Base-by-base conservation (phyloP, 2,113 vertebrate species). In the Muscicapa adusta region DNA sequence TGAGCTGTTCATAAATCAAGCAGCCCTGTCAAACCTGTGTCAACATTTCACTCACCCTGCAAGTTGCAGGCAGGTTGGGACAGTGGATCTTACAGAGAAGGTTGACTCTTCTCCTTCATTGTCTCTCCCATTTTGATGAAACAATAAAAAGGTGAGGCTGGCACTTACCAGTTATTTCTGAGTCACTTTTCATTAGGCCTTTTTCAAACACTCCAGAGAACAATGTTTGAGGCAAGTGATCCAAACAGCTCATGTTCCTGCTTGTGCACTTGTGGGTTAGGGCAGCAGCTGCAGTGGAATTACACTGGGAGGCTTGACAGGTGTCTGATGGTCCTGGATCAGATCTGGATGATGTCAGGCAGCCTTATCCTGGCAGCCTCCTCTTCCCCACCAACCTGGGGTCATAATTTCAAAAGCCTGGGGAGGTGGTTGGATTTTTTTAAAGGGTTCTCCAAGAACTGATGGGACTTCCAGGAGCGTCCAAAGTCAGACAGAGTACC, bases 121-220 rank as follows among this genome's bases (percentile, higher is more conserved):
- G 87, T 79, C 85, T 93, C 89, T 97, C 89, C 96, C 94, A 82
- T 97, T 97, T 96, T 91, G 90, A 95, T 88, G 94, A 97, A 96
- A 98, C 97, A 97, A 97, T 97, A 88, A 95, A 94, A 97, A 98
- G 98, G 97, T 98, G 97, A 98, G 97, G 97, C 96, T 97, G 95
- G 97, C 95, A 93, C 92, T 97, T 94, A 96, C 95, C 97, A 98
- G 96, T 93, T 95, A 95, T 94, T 97, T 96, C 96, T 98, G 98
- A 98, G 96, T 98, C 98, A 98, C 88, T 87, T 94, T 97, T 96
- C 93, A 93, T 97, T 97, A 96, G 96, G 91, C 75, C 82, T 93
- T 96, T 94, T 97, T 78, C 85, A 96, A 97, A 96, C 91, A 93
- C 95, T 97, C 82, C 23, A 14, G 92, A 97, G 93, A 97, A 95